phyloP scores from a whole-genome alignment of 2,797 vertebrate genomes.

The Okamejei kenojei region DNA sequence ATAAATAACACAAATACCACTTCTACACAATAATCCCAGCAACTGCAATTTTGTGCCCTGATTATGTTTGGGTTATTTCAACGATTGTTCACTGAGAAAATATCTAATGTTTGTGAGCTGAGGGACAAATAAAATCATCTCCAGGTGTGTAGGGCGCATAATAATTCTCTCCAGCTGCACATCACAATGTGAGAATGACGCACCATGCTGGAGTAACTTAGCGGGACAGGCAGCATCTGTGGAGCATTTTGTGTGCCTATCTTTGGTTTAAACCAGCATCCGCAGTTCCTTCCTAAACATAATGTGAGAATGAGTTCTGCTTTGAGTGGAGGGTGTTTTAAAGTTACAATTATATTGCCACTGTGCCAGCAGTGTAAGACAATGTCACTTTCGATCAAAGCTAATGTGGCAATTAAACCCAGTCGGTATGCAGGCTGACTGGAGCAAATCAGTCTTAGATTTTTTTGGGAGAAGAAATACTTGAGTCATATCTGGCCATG shows the following conservation, averaged over 20 bases:
- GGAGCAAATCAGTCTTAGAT: neutral
- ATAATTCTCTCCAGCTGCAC: neutral
- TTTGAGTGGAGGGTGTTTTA: neutral
- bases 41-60: neutral
- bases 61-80: neutral
- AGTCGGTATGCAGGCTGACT: neutral
- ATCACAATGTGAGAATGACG: too few species aligned
- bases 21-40: neutral
- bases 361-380: neutral
- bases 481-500: neutral
- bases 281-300: neutral
- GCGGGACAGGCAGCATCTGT: too few species aligned
- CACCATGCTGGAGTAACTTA: too few species aligned
- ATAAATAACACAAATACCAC: neutral
- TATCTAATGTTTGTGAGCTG: neutral
- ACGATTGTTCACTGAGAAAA: neutral
- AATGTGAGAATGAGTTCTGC: neutral
- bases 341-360: neutral
- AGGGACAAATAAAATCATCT: neutral
- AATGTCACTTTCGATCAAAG: neutral
- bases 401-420: neutral
- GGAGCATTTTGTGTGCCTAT: too few species aligned
- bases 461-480: neutral
- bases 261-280: neutral
- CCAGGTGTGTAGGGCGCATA: neutral